phyloP scores from a whole-genome alignment of 2,113 vertebrate genomes.

The Dissostichus mawsoni region DNA sequence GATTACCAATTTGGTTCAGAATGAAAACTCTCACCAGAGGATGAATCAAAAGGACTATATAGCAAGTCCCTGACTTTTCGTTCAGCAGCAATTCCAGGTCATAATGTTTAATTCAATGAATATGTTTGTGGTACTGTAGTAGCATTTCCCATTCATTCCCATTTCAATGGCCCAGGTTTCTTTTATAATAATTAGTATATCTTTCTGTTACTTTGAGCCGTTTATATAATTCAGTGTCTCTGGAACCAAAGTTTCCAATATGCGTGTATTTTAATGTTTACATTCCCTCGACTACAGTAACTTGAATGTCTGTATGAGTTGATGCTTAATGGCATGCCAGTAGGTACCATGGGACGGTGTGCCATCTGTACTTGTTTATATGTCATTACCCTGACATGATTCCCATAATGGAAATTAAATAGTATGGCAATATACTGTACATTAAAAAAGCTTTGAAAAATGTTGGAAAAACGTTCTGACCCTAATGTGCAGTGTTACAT shows the following conservation, averaged over 20 bases:
- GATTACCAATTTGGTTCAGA: no score
- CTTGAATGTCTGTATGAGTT: constrained; percentile 25
- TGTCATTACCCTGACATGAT: constrained; percentile 24
- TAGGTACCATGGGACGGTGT: constrained; percentile 12
- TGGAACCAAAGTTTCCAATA: not conserved
- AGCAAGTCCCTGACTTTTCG: not conserved
- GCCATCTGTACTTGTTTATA: constrained; percentile 48
- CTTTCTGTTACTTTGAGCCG: not conserved
- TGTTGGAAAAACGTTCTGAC: not conserved
- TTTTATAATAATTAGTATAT: not conserved
- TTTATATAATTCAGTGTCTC: not conserved
- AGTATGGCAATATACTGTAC: not conserved
- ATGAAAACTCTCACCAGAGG: not conserved
- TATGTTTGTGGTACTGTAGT: not conserved
- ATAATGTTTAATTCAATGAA: not conserved
- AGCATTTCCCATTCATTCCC: not conserved
- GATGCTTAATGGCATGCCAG: constrained; percentile 24
- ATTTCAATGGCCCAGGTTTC: not conserved
- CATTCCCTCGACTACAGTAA: constrained; percentile 9
- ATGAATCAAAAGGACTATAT: not conserved
- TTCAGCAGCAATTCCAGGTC: not conserved
- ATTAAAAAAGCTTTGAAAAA: not conserved
- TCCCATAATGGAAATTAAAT: constrained; percentile 24
- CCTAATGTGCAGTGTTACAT: not conserved
- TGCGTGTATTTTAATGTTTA: constrained; percentile 14